Conservation (phyloP, 2,888 invertebrate genomes). For the Mesoligia furuncula region DNA sequence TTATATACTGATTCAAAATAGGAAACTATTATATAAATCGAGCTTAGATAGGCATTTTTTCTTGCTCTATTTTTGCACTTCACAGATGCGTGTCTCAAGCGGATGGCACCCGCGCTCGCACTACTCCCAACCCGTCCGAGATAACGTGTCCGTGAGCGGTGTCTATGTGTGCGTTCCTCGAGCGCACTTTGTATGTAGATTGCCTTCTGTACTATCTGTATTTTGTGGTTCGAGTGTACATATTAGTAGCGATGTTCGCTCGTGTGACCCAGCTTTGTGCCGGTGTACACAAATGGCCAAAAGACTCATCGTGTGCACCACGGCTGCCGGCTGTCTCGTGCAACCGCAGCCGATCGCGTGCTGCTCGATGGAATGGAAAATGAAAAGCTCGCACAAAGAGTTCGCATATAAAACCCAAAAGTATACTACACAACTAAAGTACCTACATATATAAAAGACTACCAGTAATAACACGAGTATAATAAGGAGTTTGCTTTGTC, state of each 20-base stretch:
- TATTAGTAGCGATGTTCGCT: slow-evolving; percentile 18
- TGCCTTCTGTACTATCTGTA: too few species aligned
- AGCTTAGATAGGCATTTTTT: too few species aligned
- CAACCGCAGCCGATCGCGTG: slow-evolving; percentile 51
- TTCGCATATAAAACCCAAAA: slow-evolving; percentile 32
- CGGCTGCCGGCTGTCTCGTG: slow-evolving; percentile 44
- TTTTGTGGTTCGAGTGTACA: too few species aligned
- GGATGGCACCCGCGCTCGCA: too few species aligned
- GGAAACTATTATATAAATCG: too few species aligned
- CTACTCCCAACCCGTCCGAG: too few species aligned
- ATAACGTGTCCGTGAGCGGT: too few species aligned
- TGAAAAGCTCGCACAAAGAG: slow-evolving; percentile 52
- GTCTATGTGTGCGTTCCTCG: too few species aligned
- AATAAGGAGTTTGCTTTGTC: slow-evolving; percentile 28
- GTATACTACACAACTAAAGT: background rate
- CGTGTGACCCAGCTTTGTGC: slow-evolving; percentile 42
- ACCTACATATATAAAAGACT: slow-evolving; percentile 10
- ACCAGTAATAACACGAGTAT: slow-evolving; percentile 8
- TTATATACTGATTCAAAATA: too few species aligned
- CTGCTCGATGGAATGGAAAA: slow-evolving; percentile 56
- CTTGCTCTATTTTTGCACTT: too few species aligned
- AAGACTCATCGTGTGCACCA: slow-evolving; percentile 49
- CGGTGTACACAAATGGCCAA: slow-evolving; percentile 27
- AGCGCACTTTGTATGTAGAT: too few species aligned
- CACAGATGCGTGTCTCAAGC: too few species aligned